These are phyloP conservation scores for Sycobia sp. DNA, from an alignment of 1,140 invertebrate genomes.

Conservation along the genomic window DNA sequence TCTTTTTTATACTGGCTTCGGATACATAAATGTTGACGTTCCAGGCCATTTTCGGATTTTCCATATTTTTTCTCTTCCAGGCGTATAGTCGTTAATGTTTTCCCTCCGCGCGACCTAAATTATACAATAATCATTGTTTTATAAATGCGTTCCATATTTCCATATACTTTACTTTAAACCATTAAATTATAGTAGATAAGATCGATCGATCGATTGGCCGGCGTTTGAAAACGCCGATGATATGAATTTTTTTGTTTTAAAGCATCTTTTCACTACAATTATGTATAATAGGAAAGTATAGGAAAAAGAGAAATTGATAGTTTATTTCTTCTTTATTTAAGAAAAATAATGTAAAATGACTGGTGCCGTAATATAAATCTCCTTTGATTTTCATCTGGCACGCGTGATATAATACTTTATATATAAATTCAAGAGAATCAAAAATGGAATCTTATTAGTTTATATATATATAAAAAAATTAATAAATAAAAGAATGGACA, in stretches of 20 bases:
- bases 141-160: conserved; percentile 18
- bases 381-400: conserved; percentile 6
- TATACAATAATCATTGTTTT: conserved; percentile 24
- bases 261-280: conserved; percentile 5
- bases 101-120: not conserved
- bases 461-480: too few relatives aligned
- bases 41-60: not conserved
- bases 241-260: not conserved
- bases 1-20: too few relatives aligned
- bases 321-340: not conserved
- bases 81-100: conserved; percentile 6
- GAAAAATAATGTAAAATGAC: not conserved
- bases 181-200: conserved; percentile 12
- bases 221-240: too few relatives aligned
- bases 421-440: too few relatives aligned
- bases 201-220: conserved; percentile 16
- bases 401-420: conserved; percentile 2
- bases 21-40: too few relatives aligned
- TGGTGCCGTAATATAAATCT: conserved; percentile 15
- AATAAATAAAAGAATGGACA: too few relatives aligned
- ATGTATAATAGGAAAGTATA: not conserved
- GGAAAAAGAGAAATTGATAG: not conserved
- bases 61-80: not conserved
- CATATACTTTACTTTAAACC: too few relatives aligned
- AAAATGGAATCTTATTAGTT: too few relatives aligned